Percentiles rank a stretch among this genome's conserved stretches.
Conservation (phyloP, 2,797 vertebrate species). For the Gymnoscopelus braueri region DNA sequence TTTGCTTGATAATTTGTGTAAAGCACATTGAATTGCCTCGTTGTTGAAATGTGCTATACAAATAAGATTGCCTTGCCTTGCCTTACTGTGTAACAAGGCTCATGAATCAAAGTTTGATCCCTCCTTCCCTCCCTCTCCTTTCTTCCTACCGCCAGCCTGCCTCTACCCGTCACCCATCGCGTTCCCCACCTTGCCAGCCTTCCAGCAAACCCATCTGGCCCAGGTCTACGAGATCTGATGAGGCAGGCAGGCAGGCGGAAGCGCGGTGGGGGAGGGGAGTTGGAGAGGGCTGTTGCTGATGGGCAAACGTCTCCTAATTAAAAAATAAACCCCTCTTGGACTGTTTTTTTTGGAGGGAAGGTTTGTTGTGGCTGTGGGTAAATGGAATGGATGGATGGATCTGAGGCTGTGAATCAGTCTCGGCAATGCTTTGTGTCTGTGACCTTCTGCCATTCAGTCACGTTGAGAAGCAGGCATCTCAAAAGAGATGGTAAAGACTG, state of each 20-base stretch:
- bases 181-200: conserved; percentile 58
- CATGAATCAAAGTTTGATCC: too few species aligned
- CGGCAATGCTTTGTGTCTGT: conserved; percentile 18
- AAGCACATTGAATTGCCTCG: too few species aligned
- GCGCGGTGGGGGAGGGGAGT: conserved; percentile 52
- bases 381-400: conserved; percentile 63
- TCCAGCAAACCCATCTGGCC: conserved; percentile 44
- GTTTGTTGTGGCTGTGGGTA: conserved; percentile 48
- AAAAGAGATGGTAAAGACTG: too few species aligned
- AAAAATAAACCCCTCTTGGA: conserved; percentile 47
- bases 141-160: conserved; percentile 26
- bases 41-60: too few species aligned
- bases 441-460: too few species aligned
- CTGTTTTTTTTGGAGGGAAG: conserved; percentile 43
- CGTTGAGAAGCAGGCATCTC: too few species aligned
- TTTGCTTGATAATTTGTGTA: too few species aligned
- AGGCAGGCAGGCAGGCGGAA: conserved; percentile 55
- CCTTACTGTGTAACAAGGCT: too few species aligned
- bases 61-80: too few species aligned
- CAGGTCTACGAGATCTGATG: conserved; percentile 65
- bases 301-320: conserved; percentile 70
- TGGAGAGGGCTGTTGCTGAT: conserved; percentile 57
- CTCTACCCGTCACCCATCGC: conserved; percentile 32
- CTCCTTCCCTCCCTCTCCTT: conserved; percentile 18
- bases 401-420: conserved; percentile 62